Percentiles rank a stretch among this genome's conserved stretches.
These are phyloP conservation scores for Lumbricus terrestris DNA, from an alignment of 2,888 invertebrate species.

Conservation along the genomic window DNA sequence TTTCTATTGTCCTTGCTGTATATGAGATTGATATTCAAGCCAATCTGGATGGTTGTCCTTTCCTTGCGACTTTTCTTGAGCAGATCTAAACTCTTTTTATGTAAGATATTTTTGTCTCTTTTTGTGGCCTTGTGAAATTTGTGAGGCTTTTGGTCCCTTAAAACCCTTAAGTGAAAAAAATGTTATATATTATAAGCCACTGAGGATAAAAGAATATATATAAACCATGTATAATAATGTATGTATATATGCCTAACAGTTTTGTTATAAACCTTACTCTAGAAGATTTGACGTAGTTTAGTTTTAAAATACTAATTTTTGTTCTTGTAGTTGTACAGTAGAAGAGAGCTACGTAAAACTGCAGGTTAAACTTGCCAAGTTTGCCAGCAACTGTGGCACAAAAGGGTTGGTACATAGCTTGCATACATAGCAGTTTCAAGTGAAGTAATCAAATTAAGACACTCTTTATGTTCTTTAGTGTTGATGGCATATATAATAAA, in stretches of 20 bases:
- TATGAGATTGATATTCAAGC: not conserved
- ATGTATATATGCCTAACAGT: not conserved
- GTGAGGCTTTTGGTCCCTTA: too few species aligned
- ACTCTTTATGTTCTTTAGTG: not conserved
- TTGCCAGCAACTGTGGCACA: slow-evolving; percentile 37
- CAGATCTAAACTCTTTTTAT: not conserved
- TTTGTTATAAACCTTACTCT: not conserved
- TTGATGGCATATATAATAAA: not conserved
- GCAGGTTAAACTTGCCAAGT: slow-evolving; percentile 73
- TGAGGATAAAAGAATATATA: too few species aligned
- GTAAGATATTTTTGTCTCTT: too few species aligned
- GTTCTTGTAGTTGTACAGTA: slow-evolving; percentile 70
- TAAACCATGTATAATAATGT: not conserved
- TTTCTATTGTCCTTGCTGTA: not conserved
- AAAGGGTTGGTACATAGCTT: slow-evolving; percentile 37
- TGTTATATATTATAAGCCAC: too few species aligned
- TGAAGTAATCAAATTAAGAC: not conserved
- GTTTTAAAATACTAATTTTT: not conserved
- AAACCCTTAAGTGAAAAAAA: too few species aligned
- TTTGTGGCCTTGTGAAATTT: too few species aligned
- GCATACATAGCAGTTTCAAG: not conserved
- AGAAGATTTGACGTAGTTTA: not conserved
- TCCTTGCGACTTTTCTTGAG: not conserved
- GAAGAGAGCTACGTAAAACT: slow-evolving; percentile 92
- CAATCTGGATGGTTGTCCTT: not conserved